A percentile compares a stretch with the other conserved stretches of the same genome.
phyloP scores from a whole-genome alignment of 2,888 invertebrate species.

The Ptychoptera contaminata region DNA sequence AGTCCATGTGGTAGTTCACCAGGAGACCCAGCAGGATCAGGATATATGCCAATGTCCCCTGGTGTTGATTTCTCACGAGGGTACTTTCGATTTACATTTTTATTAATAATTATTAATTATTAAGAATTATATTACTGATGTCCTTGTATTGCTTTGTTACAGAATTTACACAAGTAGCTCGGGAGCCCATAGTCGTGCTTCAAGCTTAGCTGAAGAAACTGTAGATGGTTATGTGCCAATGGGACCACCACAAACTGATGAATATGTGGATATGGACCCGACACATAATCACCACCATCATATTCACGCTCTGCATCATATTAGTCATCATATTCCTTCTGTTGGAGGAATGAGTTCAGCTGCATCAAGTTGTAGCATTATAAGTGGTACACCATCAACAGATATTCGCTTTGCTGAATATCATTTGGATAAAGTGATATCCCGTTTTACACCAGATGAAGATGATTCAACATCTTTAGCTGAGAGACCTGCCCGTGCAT shows the following conservation, averaged over 20 bases:
- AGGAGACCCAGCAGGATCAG: slow-evolving; percentile 22
- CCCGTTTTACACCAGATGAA: slow-evolving; percentile 48
- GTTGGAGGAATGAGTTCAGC: slow-evolving; percentile 38
- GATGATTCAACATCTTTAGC: slow-evolving; percentile 37
- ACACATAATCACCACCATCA: slow-evolving; percentile 12
- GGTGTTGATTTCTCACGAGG: slow-evolving; percentile 18
- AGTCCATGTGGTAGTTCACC: slow-evolving; percentile 37
- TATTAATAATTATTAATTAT: slow-evolving; percentile 1
- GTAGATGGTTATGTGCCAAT: slow-evolving; percentile 48
- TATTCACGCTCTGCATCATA: slow-evolving; percentile 1
- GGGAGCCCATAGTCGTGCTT: slow-evolving; percentile 43
- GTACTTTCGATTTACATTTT: slow-evolving; percentile 8
- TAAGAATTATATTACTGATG: too few species aligned
- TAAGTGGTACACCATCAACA: slow-evolving; percentile 68
- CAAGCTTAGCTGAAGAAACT: slow-evolving; percentile 39
- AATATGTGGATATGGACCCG: slow-evolving; percentile 47
- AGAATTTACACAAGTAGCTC: slow-evolving; percentile 25
- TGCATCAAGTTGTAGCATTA: slow-evolving; percentile 56
- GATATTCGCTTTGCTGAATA: slow-evolving; percentile 62
- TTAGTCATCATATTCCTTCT: slow-evolving; percentile 12
- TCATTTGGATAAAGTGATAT: slow-evolving; percentile 64
- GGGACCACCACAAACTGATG: slow-evolving; percentile 35
- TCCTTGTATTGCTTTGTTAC: neutral
- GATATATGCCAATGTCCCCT: slow-evolving; percentile 40
- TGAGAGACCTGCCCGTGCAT: slow-evolving; percentile 54